A percentile compares a stretch with the other conserved stretches of the same genome.
phyloP scores from a whole-genome alignment of 2,113 vertebrate species.

The Microcebus tavaratra region DNA sequence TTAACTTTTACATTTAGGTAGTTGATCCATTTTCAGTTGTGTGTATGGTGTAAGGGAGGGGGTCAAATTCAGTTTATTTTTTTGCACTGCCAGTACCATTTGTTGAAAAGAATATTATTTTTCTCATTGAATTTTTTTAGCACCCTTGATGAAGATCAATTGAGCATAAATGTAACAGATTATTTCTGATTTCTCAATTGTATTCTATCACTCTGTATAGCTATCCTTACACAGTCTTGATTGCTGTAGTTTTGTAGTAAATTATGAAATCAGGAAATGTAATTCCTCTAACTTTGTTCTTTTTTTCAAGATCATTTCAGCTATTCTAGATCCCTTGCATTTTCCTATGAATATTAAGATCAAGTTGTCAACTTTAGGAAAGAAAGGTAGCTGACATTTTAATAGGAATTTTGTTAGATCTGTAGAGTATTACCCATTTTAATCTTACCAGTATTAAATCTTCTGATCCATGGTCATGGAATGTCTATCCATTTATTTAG shows the following conservation, averaged over 20 bases:
- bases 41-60: background rate
- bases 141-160: background rate
- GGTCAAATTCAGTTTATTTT: background rate
- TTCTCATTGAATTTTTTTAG: background rate
- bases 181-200: background rate
- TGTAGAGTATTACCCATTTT: background rate
- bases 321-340: background rate
- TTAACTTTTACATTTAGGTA: background rate
- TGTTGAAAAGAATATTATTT: background rate
- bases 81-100: background rate
- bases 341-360: background rate
- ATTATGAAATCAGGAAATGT: background rate
- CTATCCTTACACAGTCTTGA: background rate
- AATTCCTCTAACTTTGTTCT: background rate
- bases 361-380: background rate
- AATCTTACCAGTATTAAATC: background rate
- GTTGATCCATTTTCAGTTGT: background rate
- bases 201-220: background rate
- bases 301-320: background rate
- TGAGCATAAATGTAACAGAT: background rate
- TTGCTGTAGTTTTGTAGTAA: background rate
- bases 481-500: background rate
- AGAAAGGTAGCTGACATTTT: background rate
- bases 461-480: background rate
- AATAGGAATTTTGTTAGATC: background rate